Percentiles rank a stretch among this genome's conserved stretches.
Evolutionary conservation across 92 coral and sea anemone genomes (phyloP).

Genomic region (Blastomussa wellsi): DNA sequence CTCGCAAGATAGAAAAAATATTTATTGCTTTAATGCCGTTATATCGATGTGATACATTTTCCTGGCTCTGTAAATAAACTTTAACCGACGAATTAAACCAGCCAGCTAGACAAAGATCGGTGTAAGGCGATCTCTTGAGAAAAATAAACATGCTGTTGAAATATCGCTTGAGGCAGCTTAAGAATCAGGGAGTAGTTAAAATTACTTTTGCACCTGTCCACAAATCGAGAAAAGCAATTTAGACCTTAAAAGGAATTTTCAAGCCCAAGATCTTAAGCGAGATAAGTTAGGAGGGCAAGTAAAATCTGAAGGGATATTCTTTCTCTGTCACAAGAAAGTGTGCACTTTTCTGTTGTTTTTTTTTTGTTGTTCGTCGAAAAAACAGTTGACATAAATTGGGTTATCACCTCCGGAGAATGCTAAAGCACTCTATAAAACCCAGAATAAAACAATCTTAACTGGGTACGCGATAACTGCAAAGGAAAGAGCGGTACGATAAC

Average conservation of each 20-base stretch:
- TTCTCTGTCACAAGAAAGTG: not conserved
- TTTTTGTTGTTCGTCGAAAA: conserved; percentile 9
- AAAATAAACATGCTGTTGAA: conserved; percentile 39
- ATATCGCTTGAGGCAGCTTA: conserved; percentile 20
- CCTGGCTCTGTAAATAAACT: conserved; percentile 33
- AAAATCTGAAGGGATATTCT: not conserved
- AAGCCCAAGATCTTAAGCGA: conserved; percentile 27
- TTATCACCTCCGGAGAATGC: conserved; percentile 34
- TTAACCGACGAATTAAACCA: conserved; percentile 25
- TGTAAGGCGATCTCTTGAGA: conserved; percentile 40
- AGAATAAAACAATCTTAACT: conserved; percentile 27
- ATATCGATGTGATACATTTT: conserved; percentile 9
- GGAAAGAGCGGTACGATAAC: conserved; percentile 11
- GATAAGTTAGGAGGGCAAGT: not conserved
- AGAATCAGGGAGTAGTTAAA: conserved; percentile 11
- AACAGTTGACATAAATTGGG: conserved; percentile 26
- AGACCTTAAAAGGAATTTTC: conserved; percentile 20
- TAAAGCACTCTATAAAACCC: conserved; percentile 38
- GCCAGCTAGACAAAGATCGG: conserved; percentile 4
- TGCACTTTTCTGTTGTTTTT: conserved; percentile 17
- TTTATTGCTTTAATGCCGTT: not conserved
- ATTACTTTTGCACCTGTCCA: conserved; percentile 13
- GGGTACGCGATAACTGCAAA: conserved; percentile 22
- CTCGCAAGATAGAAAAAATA: not conserved
- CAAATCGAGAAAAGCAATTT: conserved; percentile 14